phyloP scores from a whole-genome alignment of 2,888 invertebrate genomes.

The Cantharis nigra region DNA sequence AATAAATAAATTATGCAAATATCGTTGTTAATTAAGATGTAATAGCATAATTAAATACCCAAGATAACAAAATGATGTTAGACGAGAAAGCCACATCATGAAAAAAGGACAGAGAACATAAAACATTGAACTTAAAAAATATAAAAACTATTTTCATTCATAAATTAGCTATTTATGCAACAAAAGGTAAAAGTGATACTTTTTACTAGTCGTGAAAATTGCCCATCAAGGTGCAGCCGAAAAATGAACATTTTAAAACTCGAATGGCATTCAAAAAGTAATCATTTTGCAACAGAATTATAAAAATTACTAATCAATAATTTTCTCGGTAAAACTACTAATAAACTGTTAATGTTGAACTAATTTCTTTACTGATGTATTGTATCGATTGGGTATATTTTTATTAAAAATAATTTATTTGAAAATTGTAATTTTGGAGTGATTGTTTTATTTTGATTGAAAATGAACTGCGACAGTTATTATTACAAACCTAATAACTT shows the following conservation, averaged over 20 bases:
- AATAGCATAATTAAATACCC: not conserved
- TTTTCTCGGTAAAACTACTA: too few species aligned
- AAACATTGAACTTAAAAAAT: not conserved
- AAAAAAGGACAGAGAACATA: not conserved
- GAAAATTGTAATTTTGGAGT: not conserved
- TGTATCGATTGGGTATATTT: not conserved
- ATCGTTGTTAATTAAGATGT: not conserved
- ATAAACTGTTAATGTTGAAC: not conserved
- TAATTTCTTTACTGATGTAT: not conserved
- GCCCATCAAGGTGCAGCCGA: too few species aligned
- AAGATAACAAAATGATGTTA: not conserved
- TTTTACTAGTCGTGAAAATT: too few species aligned
- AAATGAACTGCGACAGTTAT: not conserved
- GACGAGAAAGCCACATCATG: not conserved
- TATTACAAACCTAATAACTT: not conserved
- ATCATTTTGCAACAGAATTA: too few species aligned
- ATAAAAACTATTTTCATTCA: too few species aligned
- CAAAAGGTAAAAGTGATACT: too few species aligned
- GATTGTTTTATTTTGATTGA: not conserved
- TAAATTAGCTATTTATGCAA: too few species aligned
- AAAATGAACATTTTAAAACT: too few species aligned
- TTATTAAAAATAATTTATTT: not conserved
- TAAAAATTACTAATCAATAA: too few species aligned
- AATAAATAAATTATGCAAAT: too few species aligned
- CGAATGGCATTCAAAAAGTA: too few species aligned